These are phyloP conservation scores for Rallus limicola DNA, from an alignment of 2,113 vertebrate genomes.

Conservation along the genomic window DNA sequence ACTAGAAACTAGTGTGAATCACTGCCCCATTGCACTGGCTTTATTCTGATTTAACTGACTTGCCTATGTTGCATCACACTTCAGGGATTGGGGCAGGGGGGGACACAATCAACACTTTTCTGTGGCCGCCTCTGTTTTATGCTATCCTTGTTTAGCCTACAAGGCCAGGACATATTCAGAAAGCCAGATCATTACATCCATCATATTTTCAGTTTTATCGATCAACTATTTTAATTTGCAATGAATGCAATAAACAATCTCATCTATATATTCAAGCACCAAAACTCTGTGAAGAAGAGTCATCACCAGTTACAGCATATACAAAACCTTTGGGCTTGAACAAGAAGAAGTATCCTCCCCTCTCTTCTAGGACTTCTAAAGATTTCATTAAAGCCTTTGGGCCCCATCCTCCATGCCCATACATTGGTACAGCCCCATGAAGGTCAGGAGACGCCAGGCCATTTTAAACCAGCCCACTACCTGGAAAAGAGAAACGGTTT, in stretches of 20 bases:
- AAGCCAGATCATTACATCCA: background rate
- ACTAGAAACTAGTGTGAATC: background rate
- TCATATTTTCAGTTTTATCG: background rate
- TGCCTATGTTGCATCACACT: background rate
- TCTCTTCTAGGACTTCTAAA: background rate
- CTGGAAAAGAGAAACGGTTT: background rate
- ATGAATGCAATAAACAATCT: background rate
- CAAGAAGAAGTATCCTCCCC: background rate
- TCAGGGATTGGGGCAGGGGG: too few species aligned
- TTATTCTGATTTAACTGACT: background rate
- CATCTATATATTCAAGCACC: background rate
- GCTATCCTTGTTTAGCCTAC: background rate
- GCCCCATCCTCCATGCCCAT: background rate
- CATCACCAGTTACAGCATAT: background rate
- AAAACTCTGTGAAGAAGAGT: background rate
- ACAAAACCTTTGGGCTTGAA: background rate
- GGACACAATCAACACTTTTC: background rate
- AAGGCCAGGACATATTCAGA: background rate
- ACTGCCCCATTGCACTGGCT: background rate
- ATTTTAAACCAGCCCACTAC: background rate
- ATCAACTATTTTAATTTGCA: background rate
- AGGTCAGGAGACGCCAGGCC: background rate
- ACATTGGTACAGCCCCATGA: background rate
- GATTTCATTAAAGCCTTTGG: background rate
- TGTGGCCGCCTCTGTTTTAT: background rate